phyloP scores from a whole-genome alignment of 2,113 vertebrate genomes.

The Dendropsophus ebraccatus region DNA sequence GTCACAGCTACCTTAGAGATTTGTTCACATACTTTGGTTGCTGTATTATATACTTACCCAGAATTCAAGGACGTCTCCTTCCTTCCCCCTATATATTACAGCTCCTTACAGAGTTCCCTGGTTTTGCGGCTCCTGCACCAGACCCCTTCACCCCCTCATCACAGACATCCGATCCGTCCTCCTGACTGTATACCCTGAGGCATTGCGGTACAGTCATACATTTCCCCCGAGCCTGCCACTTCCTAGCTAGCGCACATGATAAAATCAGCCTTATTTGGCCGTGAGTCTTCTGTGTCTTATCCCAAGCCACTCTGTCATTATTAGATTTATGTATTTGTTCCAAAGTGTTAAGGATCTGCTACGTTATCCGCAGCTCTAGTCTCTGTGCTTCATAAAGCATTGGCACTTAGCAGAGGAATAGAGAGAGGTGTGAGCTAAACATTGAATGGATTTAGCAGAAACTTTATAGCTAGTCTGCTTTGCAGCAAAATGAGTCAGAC shows the following conservation, averaged over 20 bases:
- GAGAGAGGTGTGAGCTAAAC: conserved; percentile 45
- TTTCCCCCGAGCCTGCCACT: conserved; percentile 34
- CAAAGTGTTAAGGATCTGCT: conserved; percentile 58
- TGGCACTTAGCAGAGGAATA: conserved; percentile 51
- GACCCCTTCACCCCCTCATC: background rate
- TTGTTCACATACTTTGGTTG: background rate
- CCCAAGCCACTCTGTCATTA: conserved; percentile 50
- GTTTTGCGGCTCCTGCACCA: background rate
- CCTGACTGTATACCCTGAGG: conserved; percentile 14
- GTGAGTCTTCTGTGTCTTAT: conserved; percentile 52
- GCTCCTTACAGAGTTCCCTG: background rate
- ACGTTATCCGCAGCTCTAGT: conserved; percentile 43
- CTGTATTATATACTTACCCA: background rate
- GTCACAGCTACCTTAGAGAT: too few relatives aligned
- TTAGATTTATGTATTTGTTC: conserved; percentile 59
- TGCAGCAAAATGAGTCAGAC: conserved; percentile 40
- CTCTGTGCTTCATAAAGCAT: conserved; percentile 54
- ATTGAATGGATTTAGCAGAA: conserved; percentile 50
- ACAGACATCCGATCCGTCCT: background rate
- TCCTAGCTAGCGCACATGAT: conserved; percentile 37
- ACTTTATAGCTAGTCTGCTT: conserved; percentile 39
- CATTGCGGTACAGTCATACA: background rate
- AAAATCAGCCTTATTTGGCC: conserved; percentile 54
- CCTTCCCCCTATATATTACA: conserved; percentile 2
- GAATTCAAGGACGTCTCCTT: background rate